Base-by-base conservation (phyloP, 2,888 invertebrate species). In the Eristalinus aeneus region DNA sequence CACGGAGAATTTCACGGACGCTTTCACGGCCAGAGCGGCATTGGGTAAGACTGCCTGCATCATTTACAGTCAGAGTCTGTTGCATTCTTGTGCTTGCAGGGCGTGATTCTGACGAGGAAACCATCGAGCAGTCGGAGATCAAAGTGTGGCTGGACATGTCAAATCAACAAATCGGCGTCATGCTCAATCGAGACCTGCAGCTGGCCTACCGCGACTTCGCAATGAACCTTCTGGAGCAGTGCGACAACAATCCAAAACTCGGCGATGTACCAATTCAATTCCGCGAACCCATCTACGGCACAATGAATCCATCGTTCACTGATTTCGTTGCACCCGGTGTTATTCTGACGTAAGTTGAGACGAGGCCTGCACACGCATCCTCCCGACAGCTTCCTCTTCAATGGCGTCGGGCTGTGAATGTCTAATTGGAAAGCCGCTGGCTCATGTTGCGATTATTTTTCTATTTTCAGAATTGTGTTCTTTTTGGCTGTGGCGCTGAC, bases 251-350 rank as follows among this genome's bases (percentile, higher is more conserved):
- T 93, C 96, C 97, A 1, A 96, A 96, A 90, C 93, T 98, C 36
- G 97, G 97, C 16, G 97, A 97, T 93, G 96, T 97, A 88, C 97
- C 97, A 12, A 97, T 97, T 89, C 96, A 97, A 93, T 97, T 97
- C 93, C 95, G 96, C 90, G 95, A 97, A 85, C 97, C 98, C 56
- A 96, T 98, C 90, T 98, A 97, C 92, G 98, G 97, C 71, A 95
- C 96, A 78, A 96, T 95, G 92, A 96, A 97, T 91, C 98, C 98
- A 2, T 97, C 97, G 12, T 98, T 98, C 91, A 98, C 98, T 0
- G 98, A 98, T 92, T 98, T 98, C 93, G 98, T 98, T 83, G 98
- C 98, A 12, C 98, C 98, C 58, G 98, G 98, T 88, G 97, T 98
- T 87, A 98, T 98, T 89, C 93, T 98, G 88, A 97, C 97, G 97